phyloP scores from a whole-genome alignment of 2,888 invertebrate genomes.

The Tipula confusa region DNA sequence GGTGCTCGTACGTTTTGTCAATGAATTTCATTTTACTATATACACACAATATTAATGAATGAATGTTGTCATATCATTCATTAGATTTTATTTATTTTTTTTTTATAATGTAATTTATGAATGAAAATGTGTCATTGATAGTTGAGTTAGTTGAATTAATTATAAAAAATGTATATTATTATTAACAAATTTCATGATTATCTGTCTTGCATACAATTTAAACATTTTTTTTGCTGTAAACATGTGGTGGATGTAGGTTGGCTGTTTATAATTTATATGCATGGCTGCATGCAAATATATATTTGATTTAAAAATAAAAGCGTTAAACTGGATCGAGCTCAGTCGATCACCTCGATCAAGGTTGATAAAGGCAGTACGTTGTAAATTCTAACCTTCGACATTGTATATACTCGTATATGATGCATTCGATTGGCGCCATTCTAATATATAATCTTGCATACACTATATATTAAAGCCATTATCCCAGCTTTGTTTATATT shows the following conservation, averaged over 20 bases:
- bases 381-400: neutral
- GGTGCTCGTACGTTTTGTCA: neutral
- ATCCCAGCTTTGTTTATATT: neutral
- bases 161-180: neutral
- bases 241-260: neutral
- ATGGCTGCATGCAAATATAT: neutral
- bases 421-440: neutral
- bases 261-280: neutral
- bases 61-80: slow-evolving; percentile 20
- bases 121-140: slow-evolving; percentile 12
- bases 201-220: neutral
- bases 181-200: neutral
- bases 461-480: neutral
- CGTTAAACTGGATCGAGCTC: neutral
- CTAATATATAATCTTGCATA: neutral
- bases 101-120: neutral
- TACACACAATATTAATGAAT: slow-evolving; percentile 15
- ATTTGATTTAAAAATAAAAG: neutral
- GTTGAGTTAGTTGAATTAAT: neutral
- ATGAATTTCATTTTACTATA: neutral
- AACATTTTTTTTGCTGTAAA: neutral
- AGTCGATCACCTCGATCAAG: slow-evolving; percentile 6
- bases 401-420: neutral
- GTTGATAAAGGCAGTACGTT: neutral
- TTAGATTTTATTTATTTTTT: neutral